Conservation (phyloP, 1,140 invertebrate genomes). For the Conus betulinus region DNA sequence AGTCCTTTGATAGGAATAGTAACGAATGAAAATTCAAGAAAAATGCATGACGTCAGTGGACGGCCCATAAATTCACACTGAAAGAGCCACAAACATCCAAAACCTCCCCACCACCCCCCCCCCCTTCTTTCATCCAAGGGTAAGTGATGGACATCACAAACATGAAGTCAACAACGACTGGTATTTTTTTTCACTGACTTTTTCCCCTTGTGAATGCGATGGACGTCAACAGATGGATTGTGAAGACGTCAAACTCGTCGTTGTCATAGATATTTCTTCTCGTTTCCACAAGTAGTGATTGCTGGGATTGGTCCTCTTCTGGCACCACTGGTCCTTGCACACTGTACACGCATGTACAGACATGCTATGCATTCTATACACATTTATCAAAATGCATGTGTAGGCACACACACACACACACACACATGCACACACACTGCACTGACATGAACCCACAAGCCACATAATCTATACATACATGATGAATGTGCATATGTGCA, state of each 20-base stretch:
- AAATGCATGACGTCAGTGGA: no score
- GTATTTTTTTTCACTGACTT: constrained; percentile 73
- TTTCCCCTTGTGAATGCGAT: constrained; percentile 83
- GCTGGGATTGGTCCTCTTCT: not conserved
- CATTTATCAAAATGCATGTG: constrained; percentile 9
- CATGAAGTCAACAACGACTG: no score
- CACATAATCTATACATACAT: constrained; percentile 1
- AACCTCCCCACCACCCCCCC: no score
- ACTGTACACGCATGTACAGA: not conserved
- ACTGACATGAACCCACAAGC: constrained; percentile 3
- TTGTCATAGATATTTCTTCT: constrained; percentile 83
- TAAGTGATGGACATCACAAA: no score
- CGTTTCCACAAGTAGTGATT: constrained; percentile 2
- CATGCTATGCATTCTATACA: not conserved
- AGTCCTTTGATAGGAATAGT: no score
- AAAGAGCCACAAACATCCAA: no score
- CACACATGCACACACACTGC: constrained; percentile 6
- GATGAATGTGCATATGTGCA: not conserved
- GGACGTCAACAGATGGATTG: constrained; percentile 79
- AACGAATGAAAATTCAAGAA: no score
- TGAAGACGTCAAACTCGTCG: constrained; percentile 87
- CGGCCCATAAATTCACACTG: no score
- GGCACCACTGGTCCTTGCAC: not conserved
- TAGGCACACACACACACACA: not conserved
- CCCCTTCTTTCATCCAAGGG: no score